Evolutionary conservation across 2,113 vertebrate species (phyloP).

Genomic region (Cathartes aura): DNA sequence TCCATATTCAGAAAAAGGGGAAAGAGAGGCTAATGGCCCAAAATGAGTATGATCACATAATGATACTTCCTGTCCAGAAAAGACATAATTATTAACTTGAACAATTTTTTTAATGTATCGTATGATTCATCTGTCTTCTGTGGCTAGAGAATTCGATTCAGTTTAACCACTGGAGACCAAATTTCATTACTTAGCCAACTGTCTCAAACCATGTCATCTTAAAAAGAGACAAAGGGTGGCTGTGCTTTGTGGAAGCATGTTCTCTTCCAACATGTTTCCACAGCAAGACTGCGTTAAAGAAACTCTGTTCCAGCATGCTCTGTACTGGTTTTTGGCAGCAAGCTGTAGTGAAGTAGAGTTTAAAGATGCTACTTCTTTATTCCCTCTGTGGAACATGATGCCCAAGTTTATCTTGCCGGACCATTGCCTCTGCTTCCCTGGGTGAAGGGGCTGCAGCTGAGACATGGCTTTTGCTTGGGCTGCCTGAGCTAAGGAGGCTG

Average conservation of each 20-base stretch:
- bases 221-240: background rate
- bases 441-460: background rate
- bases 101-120: background rate
- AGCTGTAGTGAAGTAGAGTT: background rate
- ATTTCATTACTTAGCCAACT: background rate
- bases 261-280: background rate
- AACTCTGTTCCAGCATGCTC: background rate
- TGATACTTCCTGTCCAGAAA: background rate
- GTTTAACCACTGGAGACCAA: background rate
- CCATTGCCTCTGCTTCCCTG: background rate
- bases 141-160: background rate
- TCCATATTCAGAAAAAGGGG: background rate
- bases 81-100: background rate
- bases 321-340: background rate
- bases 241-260: background rate
- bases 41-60: background rate
- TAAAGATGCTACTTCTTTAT: background rate
- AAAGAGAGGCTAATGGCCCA: conserved; percentile 1
- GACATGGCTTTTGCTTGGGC: background rate
- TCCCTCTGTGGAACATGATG: background rate
- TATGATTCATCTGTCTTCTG: background rate
- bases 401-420: background rate
- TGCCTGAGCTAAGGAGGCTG: background rate
- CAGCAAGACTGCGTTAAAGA: background rate
- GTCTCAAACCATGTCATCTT: background rate